Conservation (phyloP, 2,888 invertebrate genomes). For the Dendrolimus pini region DNA sequence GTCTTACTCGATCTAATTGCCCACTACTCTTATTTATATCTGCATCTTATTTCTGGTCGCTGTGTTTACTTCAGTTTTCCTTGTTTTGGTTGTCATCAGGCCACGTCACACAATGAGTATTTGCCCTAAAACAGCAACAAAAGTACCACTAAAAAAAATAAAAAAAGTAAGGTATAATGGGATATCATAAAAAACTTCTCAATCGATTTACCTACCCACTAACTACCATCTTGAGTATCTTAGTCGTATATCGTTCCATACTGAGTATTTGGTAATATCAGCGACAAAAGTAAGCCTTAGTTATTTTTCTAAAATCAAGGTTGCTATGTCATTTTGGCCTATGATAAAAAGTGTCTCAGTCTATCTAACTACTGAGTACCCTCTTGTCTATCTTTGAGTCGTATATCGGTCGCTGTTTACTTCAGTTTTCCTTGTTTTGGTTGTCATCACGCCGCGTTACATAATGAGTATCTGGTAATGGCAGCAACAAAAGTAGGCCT, state of each 20-base stretch:
- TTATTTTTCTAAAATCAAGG: neutral
- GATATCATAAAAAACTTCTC: too few species aligned
- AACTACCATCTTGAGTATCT: too few species aligned
- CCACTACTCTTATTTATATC: too few species aligned
- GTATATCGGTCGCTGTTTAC: slow-evolving; percentile 31
- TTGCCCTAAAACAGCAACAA: too few species aligned
- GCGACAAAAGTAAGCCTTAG: slow-evolving; percentile 13
- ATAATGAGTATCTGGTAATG: slow-evolving; percentile 21
- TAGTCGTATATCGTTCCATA: slow-evolving; percentile 26
- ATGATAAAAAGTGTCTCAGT: neutral
- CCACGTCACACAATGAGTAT: slow-evolving; percentile 2
- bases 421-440: slow-evolving; percentile 49
- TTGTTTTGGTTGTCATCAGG: too few species aligned
- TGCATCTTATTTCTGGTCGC: neutral
- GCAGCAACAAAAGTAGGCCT: neutral
- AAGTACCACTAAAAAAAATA: too few species aligned
- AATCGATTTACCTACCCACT: too few species aligned
- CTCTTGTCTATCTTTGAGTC: too few species aligned
- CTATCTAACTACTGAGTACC: neutral
- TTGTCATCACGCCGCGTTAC: slow-evolving; percentile 25
- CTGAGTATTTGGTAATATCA: slow-evolving; percentile 26
- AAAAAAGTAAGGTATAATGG: too few species aligned
- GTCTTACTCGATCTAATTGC: too few species aligned
- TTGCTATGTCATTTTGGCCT: neutral
- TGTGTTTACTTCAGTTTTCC: neutral